phyloP scores from a whole-genome alignment of 2,113 vertebrate species.

The Salvelinus sp. region DNA sequence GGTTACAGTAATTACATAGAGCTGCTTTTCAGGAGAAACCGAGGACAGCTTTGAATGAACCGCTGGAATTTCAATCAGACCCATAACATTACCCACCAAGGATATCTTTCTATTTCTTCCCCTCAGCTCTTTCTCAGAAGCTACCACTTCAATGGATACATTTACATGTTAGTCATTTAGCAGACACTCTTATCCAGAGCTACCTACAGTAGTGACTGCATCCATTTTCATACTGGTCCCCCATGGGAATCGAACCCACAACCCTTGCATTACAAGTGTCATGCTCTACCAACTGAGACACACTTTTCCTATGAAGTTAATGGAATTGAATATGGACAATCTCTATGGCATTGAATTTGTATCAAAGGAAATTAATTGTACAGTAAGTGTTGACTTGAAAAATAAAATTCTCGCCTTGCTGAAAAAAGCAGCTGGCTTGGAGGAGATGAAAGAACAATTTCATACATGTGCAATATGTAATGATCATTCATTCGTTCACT shows the following conservation, averaged over 20 bases:
- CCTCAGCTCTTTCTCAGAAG: constrained; percentile 13
- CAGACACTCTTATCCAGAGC: no score
- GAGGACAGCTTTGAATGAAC: constrained; percentile 53
- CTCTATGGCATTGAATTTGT: constrained; percentile 50
- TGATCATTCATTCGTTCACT: not conserved
- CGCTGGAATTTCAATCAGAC: constrained; percentile 64
- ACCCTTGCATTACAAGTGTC: no score
- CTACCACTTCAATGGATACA: not conserved
- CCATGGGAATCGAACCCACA: no score
- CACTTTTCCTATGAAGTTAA: constrained; percentile 36
- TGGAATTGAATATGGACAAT: constrained; percentile 29
- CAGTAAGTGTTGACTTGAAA: constrained; percentile 19
- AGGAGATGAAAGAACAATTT: constrained; percentile 53
- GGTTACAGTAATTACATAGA: constrained; percentile 65
- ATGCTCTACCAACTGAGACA: no score
- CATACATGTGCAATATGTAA: not conserved
- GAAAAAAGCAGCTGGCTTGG: constrained; percentile 23
- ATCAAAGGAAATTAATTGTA: constrained; percentile 46
- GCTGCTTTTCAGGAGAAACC: constrained; percentile 50
- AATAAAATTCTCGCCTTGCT: constrained; percentile 49
- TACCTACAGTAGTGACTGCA: no score
- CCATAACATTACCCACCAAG: not conserved
- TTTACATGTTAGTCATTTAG: no score
- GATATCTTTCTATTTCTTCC: constrained; percentile 5
- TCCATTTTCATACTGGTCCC: no score